phyloP scores from a whole-genome alignment of 2,113 vertebrate species.

The Cromileptes altivelis region DNA sequence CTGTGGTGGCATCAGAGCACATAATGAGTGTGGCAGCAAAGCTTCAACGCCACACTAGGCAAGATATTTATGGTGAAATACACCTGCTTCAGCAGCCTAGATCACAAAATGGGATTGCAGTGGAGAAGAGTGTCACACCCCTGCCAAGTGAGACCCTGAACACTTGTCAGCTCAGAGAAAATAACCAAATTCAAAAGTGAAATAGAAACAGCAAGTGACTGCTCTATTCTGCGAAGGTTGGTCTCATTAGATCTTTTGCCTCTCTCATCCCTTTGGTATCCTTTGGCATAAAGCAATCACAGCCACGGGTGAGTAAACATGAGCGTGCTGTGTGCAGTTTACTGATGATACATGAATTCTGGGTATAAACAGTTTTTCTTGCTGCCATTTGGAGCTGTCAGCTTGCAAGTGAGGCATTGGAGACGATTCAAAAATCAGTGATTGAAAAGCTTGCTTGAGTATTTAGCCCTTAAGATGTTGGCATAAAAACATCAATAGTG shows the following conservation, averaged over 20 bases:
- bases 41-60: conserved; percentile 27
- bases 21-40: conserved; percentile 17
- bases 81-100: conserved; percentile 30
- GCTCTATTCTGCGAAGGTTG: conserved; percentile 12
- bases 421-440: conserved; percentile 25
- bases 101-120: not conserved
- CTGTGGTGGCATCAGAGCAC: not conserved
- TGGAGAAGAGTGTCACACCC: not conserved
- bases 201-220: conserved; percentile 17
- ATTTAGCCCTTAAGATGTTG: conserved; percentile 37
- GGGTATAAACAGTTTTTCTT: conserved; percentile 29
- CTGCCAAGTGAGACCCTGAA: conserved; percentile 18
- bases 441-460: conserved; percentile 35
- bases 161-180: conserved; percentile 15
- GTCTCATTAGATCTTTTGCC: conserved; percentile 16
- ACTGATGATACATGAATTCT: conserved; percentile 42
- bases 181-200: conserved; percentile 16
- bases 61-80: conserved; percentile 26
- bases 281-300: conserved; percentile 31
- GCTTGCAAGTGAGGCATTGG: conserved; percentile 37
- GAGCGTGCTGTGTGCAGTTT: conserved; percentile 4
- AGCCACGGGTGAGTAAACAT: conserved; percentile 12
- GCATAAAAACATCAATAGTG: conserved; percentile 18
- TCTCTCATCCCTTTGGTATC: conserved; percentile 33
- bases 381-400: conserved; percentile 41